These are phyloP conservation scores for Amazona vittata DNA, from an alignment of 2,113 vertebrate species.

Conservation along the genomic window DNA sequence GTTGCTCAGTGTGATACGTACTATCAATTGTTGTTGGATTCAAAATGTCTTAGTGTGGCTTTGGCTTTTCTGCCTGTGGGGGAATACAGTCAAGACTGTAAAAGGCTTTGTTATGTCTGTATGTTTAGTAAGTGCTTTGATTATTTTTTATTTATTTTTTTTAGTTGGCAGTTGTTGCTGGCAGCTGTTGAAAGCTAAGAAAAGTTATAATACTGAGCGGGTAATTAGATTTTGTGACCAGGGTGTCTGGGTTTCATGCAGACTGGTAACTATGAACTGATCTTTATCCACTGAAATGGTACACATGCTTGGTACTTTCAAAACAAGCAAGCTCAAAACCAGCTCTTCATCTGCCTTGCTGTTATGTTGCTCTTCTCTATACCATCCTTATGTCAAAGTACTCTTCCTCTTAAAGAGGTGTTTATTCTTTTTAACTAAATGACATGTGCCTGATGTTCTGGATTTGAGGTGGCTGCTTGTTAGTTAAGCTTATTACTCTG, in stretches of 20 bases:
- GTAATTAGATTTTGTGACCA: background rate
- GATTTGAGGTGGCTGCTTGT: background rate
- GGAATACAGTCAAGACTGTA: background rate
- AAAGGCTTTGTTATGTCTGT: background rate
- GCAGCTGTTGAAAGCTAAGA: background rate
- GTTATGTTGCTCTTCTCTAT: background rate
- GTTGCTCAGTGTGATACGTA: background rate
- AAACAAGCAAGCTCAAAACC: background rate
- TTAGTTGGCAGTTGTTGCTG: background rate
- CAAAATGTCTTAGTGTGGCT: background rate
- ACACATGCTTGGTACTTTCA: background rate
- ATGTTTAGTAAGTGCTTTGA: background rate
- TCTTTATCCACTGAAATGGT: background rate
- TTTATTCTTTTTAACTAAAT: background rate
- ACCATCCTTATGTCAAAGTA: background rate
- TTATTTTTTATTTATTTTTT: background rate
- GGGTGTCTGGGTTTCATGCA: background rate
- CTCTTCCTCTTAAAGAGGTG: background rate
- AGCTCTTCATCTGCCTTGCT: background rate
- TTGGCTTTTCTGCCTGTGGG: background rate
- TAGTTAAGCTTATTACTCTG: background rate
- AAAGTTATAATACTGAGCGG: background rate
- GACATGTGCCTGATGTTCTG: background rate
- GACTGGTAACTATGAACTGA: background rate
- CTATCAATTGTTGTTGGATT: background rate